Base-by-base conservation (phyloP, 2,797 vertebrate species). In the Phataginus tetradactyla region DNA sequence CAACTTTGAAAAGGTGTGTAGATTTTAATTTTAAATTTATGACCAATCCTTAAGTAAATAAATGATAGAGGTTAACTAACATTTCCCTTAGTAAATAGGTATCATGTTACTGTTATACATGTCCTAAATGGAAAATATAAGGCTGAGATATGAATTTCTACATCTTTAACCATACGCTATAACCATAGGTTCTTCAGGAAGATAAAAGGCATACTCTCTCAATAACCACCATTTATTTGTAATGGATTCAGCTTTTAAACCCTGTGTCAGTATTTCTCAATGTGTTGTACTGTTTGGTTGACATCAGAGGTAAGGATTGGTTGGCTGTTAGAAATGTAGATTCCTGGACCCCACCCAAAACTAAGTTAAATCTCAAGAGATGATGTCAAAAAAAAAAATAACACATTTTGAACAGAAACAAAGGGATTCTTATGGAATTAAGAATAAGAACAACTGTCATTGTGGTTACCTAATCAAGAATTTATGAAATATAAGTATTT, bases 11-110 rank as follows among this genome's bases (percentile, higher is more conserved):
- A 95, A 32, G 27, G 32, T 61, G 17, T 25, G 25, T 61, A 85
- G 45, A 83, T 87, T 94, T 95, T 81, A 84, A 83, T 84, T 89
- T 86, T 32, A 96, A 83, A 78, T 75, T 64, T 92, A 49, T 74
- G 12, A 63, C n/a, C 29, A 45, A 42, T 85, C 21, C 21, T 66
- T 93, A 81, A 61, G 49, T 91, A 94, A 87, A 49, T 37, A 69
- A 4, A 34, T 91, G 5, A 57, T 94, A 87, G 0, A 93, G 61
- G 59, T 71, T 21, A 86, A 57, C 72, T 78, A 61, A 75, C 72
- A 81, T 85, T 91, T 77, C 57, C 34, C 11, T 81, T 81, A 96
- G 39, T 71, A 91, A 71, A 59, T 85, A 53, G 29, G 12, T 77
- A 34, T 86, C 17, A 4, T 64, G 29, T 71, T 71, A 77, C 39